Evolutionary conservation across 2,888 invertebrate genomes (phyloP).

Genomic region (Drosophila austrosaltans): DNA sequence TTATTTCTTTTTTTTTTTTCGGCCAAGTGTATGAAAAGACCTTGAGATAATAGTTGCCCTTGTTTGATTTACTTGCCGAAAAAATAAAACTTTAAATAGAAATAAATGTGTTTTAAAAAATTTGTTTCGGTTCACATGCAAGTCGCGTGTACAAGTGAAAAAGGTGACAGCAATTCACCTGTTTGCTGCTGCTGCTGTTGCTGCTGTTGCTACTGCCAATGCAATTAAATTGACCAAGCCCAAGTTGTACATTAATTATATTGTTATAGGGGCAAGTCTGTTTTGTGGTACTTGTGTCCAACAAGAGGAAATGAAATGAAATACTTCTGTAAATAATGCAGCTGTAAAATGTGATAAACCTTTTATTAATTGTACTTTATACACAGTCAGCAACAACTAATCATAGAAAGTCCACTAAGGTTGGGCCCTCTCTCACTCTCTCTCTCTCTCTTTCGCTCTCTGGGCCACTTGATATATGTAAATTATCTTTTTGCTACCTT

Average conservation of each 20-base stretch:
- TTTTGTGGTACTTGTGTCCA: neutral
- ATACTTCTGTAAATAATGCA: constrained; percentile 32
- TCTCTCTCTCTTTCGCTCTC: neutral
- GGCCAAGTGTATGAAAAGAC: constrained; percentile 27
- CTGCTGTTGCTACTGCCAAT: constrained; percentile 53
- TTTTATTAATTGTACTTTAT: constrained; percentile 58
- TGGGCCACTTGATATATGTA: constrained; percentile 33
- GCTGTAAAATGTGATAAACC: constrained; percentile 44
- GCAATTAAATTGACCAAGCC: constrained; percentile 65
- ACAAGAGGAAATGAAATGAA: constrained; percentile 14
- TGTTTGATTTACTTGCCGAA: constrained; percentile 69
- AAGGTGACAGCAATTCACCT: constrained; percentile 22
- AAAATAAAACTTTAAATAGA: constrained; percentile 4
- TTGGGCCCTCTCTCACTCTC: constrained; percentile 28
- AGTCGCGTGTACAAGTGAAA: constrained; percentile 38
- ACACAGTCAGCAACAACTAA: neutral
- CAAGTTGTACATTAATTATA: constrained; percentile 3
- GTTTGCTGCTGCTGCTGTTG: constrained; percentile 42
- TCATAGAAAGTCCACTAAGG: constrained; percentile 59
- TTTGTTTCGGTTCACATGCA: constrained; percentile 35
- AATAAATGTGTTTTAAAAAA: constrained; percentile 11
- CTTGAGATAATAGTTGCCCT: constrained; percentile 58
- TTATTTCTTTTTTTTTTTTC: constrained; percentile 11
- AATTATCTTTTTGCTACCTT: constrained; percentile 38
- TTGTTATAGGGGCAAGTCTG: constrained; percentile 4